Evolutionary conservation across 2,797 vertebrate genomes (phyloP).

Genomic region (Pteropus rufus): DNA sequence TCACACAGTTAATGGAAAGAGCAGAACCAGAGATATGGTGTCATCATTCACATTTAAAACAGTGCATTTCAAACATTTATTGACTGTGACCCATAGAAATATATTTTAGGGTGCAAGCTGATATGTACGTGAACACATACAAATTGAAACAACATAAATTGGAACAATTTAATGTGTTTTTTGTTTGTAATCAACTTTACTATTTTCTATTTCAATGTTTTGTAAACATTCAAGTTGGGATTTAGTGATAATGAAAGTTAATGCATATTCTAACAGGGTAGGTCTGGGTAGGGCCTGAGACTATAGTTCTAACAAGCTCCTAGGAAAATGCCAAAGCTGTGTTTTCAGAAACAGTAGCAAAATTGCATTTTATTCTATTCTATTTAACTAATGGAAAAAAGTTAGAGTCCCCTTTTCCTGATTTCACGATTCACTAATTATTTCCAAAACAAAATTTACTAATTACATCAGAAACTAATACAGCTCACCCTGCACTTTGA

Average conservation of each 20-base stretch:
- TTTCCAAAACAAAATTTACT: neutral
- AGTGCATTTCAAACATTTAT: neutral
- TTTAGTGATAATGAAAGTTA: neutral
- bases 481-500: neutral
- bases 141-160: neutral
- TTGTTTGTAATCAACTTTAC: neutral
- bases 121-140: neutral
- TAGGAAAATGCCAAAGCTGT: neutral
- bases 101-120: neutral
- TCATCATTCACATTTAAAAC: neutral
- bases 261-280: neutral
- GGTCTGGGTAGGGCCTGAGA: neutral
- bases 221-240: neutral
- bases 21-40: neutral
- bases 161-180: neutral
- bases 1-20: neutral
- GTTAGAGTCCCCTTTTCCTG: neutral
- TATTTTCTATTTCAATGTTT: neutral
- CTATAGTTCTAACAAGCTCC: neutral
- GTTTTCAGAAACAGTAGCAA: neutral
- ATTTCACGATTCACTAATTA: neutral
- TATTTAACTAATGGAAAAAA: neutral
- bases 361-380: neutral
- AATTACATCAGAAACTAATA: neutral
- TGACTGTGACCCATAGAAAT: neutral